Evolutionary conservation across 2,888 invertebrate genomes (phyloP).

Genomic region (Latrodectus elegans): DNA sequence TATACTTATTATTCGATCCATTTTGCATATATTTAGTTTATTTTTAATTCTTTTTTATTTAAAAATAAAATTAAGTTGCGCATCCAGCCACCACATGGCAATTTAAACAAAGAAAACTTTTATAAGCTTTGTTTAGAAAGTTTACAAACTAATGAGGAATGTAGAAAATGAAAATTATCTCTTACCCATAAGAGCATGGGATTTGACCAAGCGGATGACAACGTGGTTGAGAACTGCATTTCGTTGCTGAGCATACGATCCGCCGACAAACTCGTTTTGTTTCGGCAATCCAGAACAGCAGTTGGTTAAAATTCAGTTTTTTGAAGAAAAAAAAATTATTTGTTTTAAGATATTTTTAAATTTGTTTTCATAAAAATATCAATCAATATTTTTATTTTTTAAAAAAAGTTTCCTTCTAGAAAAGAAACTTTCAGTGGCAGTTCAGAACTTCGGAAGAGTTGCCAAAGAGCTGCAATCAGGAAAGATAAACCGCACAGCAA

Average conservation of each 20-base stretch:
- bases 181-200: constrained; percentile 68
- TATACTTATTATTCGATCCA: too few species aligned
- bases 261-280: constrained; percentile 38
- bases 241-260: constrained; percentile 66
- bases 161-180: background rate
- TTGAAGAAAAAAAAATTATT: constrained; percentile 6
- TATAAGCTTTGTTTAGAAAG: too few species aligned
- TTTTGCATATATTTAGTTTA: too few species aligned
- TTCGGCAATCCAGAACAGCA: constrained; percentile 57
- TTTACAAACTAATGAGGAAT: too few species aligned
- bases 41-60: too few species aligned
- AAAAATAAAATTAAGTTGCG: too few species aligned
- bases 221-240: constrained; percentile 66
- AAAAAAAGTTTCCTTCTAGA: too few species aligned
- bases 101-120: too few species aligned
- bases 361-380: too few species aligned
- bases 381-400: too few species aligned
- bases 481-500: constrained; percentile 48
- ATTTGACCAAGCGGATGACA: constrained; percentile 66
- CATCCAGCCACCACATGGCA: too few species aligned
- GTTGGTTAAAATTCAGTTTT: constrained; percentile 14
- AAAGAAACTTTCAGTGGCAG: background rate
- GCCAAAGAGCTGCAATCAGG: background rate
- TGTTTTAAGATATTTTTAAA: too few species aligned
- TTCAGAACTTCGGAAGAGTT: background rate